Conservation (phyloP, 2,888 invertebrate genomes). For the Netelia melanura region DNA sequence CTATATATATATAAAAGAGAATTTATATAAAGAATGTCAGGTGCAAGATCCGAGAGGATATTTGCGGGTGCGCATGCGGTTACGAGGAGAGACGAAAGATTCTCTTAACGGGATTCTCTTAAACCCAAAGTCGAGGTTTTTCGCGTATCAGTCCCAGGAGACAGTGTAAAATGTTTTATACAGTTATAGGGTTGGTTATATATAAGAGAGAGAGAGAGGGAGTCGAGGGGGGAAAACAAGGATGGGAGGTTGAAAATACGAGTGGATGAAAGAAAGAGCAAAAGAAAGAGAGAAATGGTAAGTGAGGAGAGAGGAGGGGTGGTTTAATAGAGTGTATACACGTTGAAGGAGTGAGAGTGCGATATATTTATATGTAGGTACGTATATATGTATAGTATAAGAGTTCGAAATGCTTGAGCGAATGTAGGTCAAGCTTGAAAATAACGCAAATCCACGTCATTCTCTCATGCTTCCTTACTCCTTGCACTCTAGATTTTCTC, state of each 20-base stretch:
- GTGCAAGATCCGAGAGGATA: slow-evolving; percentile 40
- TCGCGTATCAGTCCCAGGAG: slow-evolving; percentile 47
- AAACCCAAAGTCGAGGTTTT: slow-evolving; percentile 37
- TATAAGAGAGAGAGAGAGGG: not conserved
- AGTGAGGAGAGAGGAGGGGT: not conserved
- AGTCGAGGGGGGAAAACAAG: slow-evolving; percentile 18
- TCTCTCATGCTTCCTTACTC: slow-evolving; percentile 52
- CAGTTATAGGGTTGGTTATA: slow-evolving; percentile 34
- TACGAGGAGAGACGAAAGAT: slow-evolving; percentile 53
- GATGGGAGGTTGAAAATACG: slow-evolving; percentile 14
- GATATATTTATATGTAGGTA: not conserved
- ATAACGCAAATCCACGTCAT: slow-evolving; percentile 74
- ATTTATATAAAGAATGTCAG: not conserved
- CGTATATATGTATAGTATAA: not conserved
- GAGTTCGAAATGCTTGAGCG: slow-evolving; percentile 63
- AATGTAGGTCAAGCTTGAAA: slow-evolving; percentile 76
- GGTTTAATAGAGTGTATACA: not conserved
- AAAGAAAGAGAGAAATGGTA: slow-evolving; percentile 33
- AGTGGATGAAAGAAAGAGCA: slow-evolving; percentile 32
- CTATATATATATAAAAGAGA: not conserved
- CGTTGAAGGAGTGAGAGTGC: slow-evolving; percentile 8
- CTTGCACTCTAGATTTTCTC: slow-evolving; percentile 48
- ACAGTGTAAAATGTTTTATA: slow-evolving; percentile 50
- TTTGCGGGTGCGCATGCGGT: slow-evolving; percentile 54
- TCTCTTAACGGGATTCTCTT: slow-evolving; percentile 51